Base-by-base conservation (phyloP, 2,113 vertebrate species). In the Erythrocebus patas region DNA sequence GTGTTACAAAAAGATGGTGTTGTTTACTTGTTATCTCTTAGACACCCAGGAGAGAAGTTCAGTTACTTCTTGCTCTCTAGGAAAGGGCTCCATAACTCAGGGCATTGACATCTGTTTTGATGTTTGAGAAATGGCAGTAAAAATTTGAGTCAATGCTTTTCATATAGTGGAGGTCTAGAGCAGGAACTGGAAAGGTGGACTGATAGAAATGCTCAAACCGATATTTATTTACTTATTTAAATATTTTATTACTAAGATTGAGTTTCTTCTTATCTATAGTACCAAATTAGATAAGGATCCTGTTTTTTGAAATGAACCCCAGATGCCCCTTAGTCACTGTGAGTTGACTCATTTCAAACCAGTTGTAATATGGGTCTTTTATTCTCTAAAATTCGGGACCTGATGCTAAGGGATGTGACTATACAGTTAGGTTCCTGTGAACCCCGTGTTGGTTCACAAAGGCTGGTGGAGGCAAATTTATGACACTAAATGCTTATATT, bases 51-150 rank as follows among this genome's bases (percentile, higher is more conserved):
- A 89, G 91, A 76, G 76, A 94, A 68, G 82, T 78, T 89, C 40
- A 91, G 35, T 38, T 91, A 32, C 83, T 89, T 84, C 89, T 70
- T 90, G 79, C 55, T 96, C 48, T 87, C 76, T 92, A 84, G 93
- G 84, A 95, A 96, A 90, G 91, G 85, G 23, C 81, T 96, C 80
- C 88, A 59, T 97, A 98, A 98, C 96, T 98, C 98, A 97, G 73
- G 3, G 43, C 92, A 92, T 97, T 98, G 98, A 90, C 90, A 98
- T 97, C 97, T 98, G 97, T 97, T 98, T 98, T 97, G 13, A 97
- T 98, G 96, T 97, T 94, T 92, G 86, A 89, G 79, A 97, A 61
- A 96, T 92, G 95, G 89, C 70, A 95, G 91, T 97, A 97, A 95
- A 96, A 96, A 48, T 96, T 97, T 83, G 97, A 6, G 20, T 55